Conservation (phyloP, 1,140 invertebrate genomes). For the Trachymyrmex cornetzi region DNA sequence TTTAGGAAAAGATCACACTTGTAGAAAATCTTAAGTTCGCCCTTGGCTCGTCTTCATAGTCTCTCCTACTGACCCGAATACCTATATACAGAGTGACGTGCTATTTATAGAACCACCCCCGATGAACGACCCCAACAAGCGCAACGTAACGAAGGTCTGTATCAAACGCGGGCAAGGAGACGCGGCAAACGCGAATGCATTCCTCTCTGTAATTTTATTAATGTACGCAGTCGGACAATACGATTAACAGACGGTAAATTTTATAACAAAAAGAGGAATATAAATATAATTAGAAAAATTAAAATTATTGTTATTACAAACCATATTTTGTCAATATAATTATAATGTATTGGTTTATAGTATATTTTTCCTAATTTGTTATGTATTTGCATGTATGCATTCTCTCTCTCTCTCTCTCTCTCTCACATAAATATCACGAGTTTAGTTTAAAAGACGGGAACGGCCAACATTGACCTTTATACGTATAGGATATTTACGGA, state of each 20-base stretch:
- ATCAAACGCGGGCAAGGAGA: slow-evolving; percentile 51
- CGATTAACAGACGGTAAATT: not conserved
- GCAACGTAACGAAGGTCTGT: slow-evolving; percentile 67
- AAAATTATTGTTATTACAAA: slow-evolving; percentile 3
- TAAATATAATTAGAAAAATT: not conserved
- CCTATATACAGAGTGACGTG: slow-evolving; percentile 77
- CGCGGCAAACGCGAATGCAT: not conserved
- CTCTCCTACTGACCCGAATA: slow-evolving; percentile 81
- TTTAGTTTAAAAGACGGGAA: not conserved
- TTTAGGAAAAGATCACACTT: slow-evolving; percentile 29
- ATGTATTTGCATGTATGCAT: not conserved
- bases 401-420: no score
- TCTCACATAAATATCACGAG: not conserved
- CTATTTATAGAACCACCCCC: slow-evolving; percentile 83
- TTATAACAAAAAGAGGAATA: not conserved
- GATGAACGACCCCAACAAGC: slow-evolving; percentile 77
- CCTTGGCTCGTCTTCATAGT: slow-evolving; percentile 80
- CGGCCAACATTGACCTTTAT: slow-evolving; percentile 44
- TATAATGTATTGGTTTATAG: not conserved
- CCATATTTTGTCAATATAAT: not conserved
- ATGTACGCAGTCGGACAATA: not conserved
- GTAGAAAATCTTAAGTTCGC: slow-evolving; percentile 70
- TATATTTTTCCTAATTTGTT: not conserved
- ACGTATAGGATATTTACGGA: not conserved
- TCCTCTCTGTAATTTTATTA: not conserved